Evolutionary conservation across 2,113 vertebrate species (phyloP).

Genomic region (Anhinga anhinga): DNA sequence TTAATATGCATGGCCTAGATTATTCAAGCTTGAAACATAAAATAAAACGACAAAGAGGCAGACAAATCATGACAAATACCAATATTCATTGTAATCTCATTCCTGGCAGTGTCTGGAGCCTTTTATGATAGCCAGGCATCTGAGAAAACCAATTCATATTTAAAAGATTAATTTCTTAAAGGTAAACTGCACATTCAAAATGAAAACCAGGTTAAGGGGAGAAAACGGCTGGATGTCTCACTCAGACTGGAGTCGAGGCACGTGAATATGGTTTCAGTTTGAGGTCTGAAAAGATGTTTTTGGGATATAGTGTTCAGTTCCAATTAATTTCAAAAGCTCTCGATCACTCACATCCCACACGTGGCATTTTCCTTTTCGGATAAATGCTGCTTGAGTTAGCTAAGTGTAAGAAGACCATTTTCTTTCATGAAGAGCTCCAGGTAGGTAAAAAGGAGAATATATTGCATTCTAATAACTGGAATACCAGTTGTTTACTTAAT

Average conservation of each 20-base stretch:
- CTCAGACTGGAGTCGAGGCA: background rate
- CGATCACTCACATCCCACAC: background rate
- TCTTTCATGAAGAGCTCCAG: background rate
- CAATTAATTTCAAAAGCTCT: background rate
- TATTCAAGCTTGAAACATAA: constrained; percentile 22
- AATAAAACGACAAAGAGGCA: constrained; percentile 47
- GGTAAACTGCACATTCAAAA: constrained; percentile 11
- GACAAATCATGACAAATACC: constrained; percentile 68
- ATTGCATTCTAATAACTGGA: background rate
- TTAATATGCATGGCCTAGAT: background rate
- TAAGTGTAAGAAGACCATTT: background rate
- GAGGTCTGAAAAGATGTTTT: background rate
- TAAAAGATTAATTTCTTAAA: constrained; percentile 60
- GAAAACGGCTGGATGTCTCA: background rate
- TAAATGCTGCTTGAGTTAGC: background rate
- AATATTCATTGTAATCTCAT: constrained; percentile 72
- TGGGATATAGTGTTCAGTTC: background rate
- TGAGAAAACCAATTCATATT: constrained; percentile 69
- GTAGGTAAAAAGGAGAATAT: background rate
- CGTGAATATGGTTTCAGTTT: background rate
- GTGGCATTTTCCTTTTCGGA: background rate
- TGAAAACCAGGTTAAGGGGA: constrained; percentile 23
- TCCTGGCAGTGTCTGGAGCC: constrained; percentile 69
- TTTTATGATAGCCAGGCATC: constrained; percentile 68
- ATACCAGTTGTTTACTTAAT: background rate